Conservation (phyloP, 1,140 invertebrate species). For the Heterodera carotae region DNA sequence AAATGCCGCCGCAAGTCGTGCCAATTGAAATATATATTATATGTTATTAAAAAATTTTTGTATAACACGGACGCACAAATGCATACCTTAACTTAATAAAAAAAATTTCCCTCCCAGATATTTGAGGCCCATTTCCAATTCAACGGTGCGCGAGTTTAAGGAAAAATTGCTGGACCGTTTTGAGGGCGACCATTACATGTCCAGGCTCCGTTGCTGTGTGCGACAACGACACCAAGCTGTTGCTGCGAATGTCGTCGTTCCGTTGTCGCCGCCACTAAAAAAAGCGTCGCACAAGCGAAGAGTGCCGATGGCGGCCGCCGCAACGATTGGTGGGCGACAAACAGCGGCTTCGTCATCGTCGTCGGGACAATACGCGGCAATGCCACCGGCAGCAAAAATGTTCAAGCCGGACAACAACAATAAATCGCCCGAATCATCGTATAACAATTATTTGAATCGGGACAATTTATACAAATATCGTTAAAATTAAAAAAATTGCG, state of each 20-base stretch:
- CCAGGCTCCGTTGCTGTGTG: neutral
- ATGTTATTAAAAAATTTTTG: slow-evolving; percentile 18
- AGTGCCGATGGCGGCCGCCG: neutral
- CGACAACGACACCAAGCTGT: neutral
- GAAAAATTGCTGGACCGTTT: slow-evolving; percentile 42
- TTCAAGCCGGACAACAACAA: no score
- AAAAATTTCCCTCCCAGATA: slow-evolving; percentile 12
- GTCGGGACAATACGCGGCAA: no score
- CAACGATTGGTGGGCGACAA: no score
- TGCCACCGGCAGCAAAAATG: no score
- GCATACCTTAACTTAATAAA: no score
- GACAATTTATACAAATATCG: no score
- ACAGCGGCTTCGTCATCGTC: no score
- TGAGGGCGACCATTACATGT: neutral
- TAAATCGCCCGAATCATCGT: no score
- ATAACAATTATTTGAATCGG: no score
- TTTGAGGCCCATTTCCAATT: slow-evolving; percentile 32
- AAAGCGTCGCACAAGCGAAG: neutral
- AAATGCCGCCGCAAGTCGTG: slow-evolving; percentile 1
- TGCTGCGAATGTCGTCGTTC: neutral
- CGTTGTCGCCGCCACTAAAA: neutral
- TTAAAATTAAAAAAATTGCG: no score
- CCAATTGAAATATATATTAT: neutral
- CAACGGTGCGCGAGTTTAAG: slow-evolving; percentile 34
- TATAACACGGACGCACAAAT: no score